Conservation (phyloP, 2,113 vertebrate species). For the Seriola rivoliana region DNA sequence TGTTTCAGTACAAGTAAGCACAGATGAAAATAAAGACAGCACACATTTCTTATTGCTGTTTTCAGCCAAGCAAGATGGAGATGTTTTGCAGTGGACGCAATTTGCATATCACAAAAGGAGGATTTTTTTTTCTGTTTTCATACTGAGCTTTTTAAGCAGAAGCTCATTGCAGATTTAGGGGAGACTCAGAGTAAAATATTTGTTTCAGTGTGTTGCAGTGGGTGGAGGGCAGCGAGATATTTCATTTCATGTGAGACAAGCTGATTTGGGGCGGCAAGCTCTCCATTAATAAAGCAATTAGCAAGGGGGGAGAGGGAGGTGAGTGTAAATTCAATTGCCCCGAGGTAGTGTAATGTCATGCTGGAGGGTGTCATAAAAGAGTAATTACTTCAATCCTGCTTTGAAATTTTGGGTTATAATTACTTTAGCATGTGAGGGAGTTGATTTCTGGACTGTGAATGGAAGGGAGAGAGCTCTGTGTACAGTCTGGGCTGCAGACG, state of each 20-base stretch:
- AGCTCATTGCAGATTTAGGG: background rate
- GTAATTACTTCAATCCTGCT: slow-evolving; percentile 69
- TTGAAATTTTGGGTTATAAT: slow-evolving; percentile 56
- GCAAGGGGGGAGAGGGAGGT: slow-evolving; percentile 42
- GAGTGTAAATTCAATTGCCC: slow-evolving; percentile 60
- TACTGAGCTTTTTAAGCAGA: background rate
- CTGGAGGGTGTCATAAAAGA: slow-evolving; percentile 65
- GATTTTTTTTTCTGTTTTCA: background rate
- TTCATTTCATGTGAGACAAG: slow-evolving; percentile 49
- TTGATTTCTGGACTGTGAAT: slow-evolving; percentile 47
- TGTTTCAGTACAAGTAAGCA: slow-evolving; percentile 17
- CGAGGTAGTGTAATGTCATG: slow-evolving; percentile 47
- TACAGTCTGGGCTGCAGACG: slow-evolving; percentile 15
- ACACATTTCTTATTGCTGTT: background rate
- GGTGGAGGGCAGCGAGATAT: slow-evolving; percentile 24
- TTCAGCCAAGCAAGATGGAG: slow-evolving; percentile 28
- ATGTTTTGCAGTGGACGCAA: background rate
- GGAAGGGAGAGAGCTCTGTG: slow-evolving; percentile 9
- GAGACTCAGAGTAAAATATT: background rate
- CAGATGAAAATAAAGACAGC: slow-evolving; percentile 19
- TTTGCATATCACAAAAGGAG: slow-evolving; percentile 37
- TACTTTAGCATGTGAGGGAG: slow-evolving; percentile 24
- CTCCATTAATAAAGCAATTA: slow-evolving; percentile 75
- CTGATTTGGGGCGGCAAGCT: slow-evolving; percentile 39
- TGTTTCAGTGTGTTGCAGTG: slow-evolving; percentile 3